phyloP scores from a whole-genome alignment of 2,888 invertebrate species.

The Drosophila leonis region DNA sequence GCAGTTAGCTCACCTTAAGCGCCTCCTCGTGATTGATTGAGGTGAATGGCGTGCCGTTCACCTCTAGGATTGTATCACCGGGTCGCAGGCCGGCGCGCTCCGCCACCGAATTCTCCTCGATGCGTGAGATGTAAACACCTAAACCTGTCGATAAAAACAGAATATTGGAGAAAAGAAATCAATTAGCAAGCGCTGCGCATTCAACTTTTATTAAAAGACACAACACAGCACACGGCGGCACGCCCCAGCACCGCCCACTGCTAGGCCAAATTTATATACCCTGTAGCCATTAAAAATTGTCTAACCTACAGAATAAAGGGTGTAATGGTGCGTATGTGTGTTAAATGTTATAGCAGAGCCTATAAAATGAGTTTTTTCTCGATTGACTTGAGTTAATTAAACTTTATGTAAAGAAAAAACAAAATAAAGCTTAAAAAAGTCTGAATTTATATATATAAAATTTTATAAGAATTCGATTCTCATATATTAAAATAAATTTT shows the following conservation, averaged over 20 bases:
- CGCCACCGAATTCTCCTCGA: slow-evolving; percentile 95
- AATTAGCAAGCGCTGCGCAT: slow-evolving; percentile 64
- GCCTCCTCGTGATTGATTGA: slow-evolving; percentile 97
- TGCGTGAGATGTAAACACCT: slow-evolving; percentile 96
- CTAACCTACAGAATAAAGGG: neutral
- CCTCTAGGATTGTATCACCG: slow-evolving; percentile 97
- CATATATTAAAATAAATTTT: too few species aligned
- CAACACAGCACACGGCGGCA: slow-evolving; percentile 17
- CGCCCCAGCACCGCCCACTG: slow-evolving; percentile 21
- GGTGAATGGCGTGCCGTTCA: slow-evolving; percentile 96
- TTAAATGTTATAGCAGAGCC: neutral
- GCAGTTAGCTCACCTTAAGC: slow-evolving; percentile 89
- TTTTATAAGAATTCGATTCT: too few species aligned
- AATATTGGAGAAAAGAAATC: slow-evolving; percentile 47
- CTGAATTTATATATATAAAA: too few species aligned
- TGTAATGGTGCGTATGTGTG: neutral
- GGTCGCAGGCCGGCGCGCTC: slow-evolving; percentile 95
- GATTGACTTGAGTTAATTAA: neutral
- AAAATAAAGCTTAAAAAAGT: too few species aligned
- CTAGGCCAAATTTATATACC: slow-evolving; percentile 18
- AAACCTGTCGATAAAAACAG: slow-evolving; percentile 87
- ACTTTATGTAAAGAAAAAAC: neutral
- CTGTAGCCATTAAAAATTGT: slow-evolving; percentile 1
- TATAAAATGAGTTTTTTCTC: neutral
- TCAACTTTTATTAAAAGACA: slow-evolving; percentile 68